Base-by-base conservation (phyloP, 2,113 vertebrate genomes). In the Sebastes fasciatus region DNA sequence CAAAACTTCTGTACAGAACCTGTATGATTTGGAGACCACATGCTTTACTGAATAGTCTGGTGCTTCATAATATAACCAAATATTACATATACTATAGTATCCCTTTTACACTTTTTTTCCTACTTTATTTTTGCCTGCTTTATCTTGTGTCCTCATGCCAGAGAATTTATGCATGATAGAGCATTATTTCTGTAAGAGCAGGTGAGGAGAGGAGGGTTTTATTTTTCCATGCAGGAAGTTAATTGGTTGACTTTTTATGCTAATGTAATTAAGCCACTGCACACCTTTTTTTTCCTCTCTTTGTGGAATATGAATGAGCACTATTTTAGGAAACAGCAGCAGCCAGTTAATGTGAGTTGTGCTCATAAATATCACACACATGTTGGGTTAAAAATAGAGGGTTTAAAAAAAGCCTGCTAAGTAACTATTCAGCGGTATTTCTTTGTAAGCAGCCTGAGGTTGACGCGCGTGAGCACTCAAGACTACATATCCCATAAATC, bases 191-290 rank as follows among this genome's bases (percentile, higher is more conserved):
- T 64, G 71, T 13, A 40, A 42, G 40, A 54, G 68, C 46, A 79
- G 26, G 19, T 8, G 17, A 57, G 19, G 52, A 48, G 16, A 46
- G 17, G 42, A 65, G 55, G 40, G 8, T 26, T 48, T 23, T 12
- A 6, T 23, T 74, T 83, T 73, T 76, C 75, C 49, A 40, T 1
- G 42, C 77, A 76, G 61, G 34, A n/a, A 79, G 51, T 16, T 79
- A 84, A 88, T 82, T 90, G 72, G 58, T 60, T 92, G 85, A 68
- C 60, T 84, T 92, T 86, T 86, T 16, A 95, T 95, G 92, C 86
- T 88, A 86, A 95, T 94, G 88, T 91, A 94, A 95, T 94, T 92
- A 83, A 26, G 58, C 60, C 43, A n/a, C 81, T 61, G 62, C 80
- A 40, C 69, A 66, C 70, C 73, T 17, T 52, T n/a, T 6, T 77